Conservation (phyloP, 2,888 invertebrate species). For the Argyresthia albistria region DNA sequence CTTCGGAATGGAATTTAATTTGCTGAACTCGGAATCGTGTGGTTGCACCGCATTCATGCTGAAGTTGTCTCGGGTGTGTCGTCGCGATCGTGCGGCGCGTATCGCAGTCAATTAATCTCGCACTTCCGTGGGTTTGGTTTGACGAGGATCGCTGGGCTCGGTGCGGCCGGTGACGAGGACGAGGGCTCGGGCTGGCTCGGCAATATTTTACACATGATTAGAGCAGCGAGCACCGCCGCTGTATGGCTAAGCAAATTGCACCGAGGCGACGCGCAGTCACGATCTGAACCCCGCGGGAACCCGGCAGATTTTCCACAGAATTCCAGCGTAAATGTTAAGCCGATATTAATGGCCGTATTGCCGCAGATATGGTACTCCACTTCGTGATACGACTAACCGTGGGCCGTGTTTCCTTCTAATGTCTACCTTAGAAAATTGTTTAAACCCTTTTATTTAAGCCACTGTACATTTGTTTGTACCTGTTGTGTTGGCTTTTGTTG, state of each 20-base stretch:
- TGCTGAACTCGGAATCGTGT: neutral
- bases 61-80: constrained; percentile 13
- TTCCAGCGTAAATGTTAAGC: constrained; percentile 64
- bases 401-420: neutral
- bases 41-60: neutral
- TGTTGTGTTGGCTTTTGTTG: neutral
- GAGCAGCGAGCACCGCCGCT: constrained; percentile 52
- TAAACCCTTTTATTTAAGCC: too few relatives aligned
- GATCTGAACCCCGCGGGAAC: constrained; percentile 68
- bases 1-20: too few relatives aligned
- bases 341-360: constrained; percentile 33
- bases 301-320: constrained; percentile 63
- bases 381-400: constrained; percentile 9
- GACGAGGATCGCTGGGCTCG: constrained; percentile 51
- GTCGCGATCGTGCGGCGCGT: constrained; percentile 40
- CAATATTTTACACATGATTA: constrained; percentile 72
- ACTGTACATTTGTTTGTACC: neutral
- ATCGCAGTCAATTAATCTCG: constrained; percentile 57
- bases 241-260: constrained; percentile 72
- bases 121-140: constrained; percentile 41
- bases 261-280: constrained; percentile 65
- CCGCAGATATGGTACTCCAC: constrained; percentile 8
- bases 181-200: constrained; percentile 25
- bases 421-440: neutral
- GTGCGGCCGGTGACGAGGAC: constrained; percentile 49